Evolutionary conservation across 1,140 invertebrate species (phyloP).

Genomic region (Drosophila baimaii): DNA sequence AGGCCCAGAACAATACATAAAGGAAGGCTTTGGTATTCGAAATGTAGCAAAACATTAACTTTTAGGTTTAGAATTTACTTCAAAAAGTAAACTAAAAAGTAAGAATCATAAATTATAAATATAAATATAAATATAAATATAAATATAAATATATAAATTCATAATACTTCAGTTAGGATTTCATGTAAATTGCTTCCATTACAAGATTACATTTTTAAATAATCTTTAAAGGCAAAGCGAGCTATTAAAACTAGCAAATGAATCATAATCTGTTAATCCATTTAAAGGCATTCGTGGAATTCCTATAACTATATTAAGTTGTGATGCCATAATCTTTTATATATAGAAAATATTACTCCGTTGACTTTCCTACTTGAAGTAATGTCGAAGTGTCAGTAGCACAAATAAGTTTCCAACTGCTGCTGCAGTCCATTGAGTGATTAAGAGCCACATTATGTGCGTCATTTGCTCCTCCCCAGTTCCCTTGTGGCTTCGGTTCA

Average conservation of each 20-base stretch:
- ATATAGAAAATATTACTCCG: not conserved
- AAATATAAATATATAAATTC: too few species aligned
- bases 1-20: not conserved
- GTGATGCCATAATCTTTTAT: not conserved
- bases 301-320: not conserved
- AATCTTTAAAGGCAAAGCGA: too few species aligned
- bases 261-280: not conserved
- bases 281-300: not conserved
- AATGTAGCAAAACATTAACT: not conserved
- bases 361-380: not conserved
- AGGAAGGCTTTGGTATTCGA: not conserved
- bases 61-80: not conserved
- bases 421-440: not conserved
- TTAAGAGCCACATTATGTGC: constrained; percentile 36
- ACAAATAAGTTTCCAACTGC: not conserved
- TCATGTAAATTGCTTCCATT: too few species aligned
- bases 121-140: too few species aligned
- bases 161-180: too few species aligned
- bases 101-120: not conserved
- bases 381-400: not conserved
- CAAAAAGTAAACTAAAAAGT: not conserved
- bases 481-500: constrained; percentile 41
- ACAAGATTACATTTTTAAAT: too few species aligned
- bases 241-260: too few species aligned
- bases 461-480: constrained; percentile 49